Evolutionary conservation across 1,140 invertebrate genomes (phyloP).

Genomic region (Philaenus spumarius): DNA sequence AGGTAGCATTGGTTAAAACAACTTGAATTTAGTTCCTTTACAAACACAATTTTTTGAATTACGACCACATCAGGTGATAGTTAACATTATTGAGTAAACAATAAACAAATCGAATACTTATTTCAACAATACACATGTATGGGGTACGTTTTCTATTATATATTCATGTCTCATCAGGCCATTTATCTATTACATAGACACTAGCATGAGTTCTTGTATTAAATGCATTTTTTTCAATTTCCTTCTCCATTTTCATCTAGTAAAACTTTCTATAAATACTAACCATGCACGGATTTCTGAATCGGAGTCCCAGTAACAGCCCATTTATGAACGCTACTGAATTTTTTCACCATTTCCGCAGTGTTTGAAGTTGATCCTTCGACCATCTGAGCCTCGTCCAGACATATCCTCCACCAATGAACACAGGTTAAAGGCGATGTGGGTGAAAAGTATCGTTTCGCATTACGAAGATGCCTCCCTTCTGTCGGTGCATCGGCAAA

Average conservation of each 20-base stretch:
- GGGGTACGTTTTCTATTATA: not conserved
- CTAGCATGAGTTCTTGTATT: no score
- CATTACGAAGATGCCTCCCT: not conserved
- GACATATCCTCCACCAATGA: conserved; percentile 69
- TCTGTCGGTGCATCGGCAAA: not conserved
- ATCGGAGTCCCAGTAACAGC: conserved; percentile 73
- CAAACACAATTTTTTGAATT: no score
- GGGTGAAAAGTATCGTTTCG: conserved; percentile 45
- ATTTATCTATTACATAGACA: no score
- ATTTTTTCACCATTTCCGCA: conserved; percentile 52
- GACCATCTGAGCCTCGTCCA: conserved; percentile 81
- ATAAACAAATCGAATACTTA: no score
- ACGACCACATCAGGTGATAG: no score
- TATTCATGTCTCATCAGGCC: no score
- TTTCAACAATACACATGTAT: no score
- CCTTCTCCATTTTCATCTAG: not conserved
- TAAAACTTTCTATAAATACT: not conserved
- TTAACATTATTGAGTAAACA: no score
- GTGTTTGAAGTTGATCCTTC: conserved; percentile 48
- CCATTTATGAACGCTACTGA: conserved; percentile 60
- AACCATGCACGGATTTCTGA: conserved; percentile 53
- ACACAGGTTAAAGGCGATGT: conserved; percentile 57
- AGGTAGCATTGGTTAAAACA: no score
- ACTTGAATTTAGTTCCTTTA: no score
- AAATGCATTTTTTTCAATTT: not conserved